Evolutionary conservation across 2,888 invertebrate genomes (phyloP), one percentile per base, ranked within the genome.

Genomic region (Cryptophagus acutangulus): DNA sequence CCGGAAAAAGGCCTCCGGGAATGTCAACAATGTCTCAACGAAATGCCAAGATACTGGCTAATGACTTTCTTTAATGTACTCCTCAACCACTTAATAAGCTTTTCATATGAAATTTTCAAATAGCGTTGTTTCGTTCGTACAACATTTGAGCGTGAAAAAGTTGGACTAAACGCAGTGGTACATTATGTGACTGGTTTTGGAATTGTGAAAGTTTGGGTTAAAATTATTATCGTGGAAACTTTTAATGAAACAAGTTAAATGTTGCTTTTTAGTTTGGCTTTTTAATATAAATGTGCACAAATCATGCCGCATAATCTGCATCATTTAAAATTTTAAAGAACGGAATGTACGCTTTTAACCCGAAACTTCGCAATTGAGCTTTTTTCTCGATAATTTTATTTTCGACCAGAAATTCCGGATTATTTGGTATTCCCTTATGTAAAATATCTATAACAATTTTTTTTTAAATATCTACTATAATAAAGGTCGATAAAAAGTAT

Each of bases 221-320:
- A 39, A n/a, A n/a, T n/a, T n/a, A 39, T 39, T 29, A 37, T 26
- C 26, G 15, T 31, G 14, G 28, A 33, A 39, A 39, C 39, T 39
- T 39, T 39, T 39, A 33, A 33, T 39, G 39, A 39, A 39, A 34
- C 15, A 26, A 33, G 39, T 33, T 33, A 26, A 26, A 39, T 26
- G 26, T 39, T 33, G 17, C 26, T 15, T 18, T n/a, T 26, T 3
- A 9, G 17, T n/a, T 3, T 26, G n/a, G 2, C 10, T 17, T n/a
- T 24, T 14, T 15, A 38, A 10, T 18, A 33, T 17, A 17, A 31
- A 39, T 38, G 28, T 26, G 20, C 26, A 30, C 33, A 17, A 25
- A 33, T 33, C 36, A 17, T 29, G 13, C 2, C 9, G 17, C 9
- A 10, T 34, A 6, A 20, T 20, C 24, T n/a, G 24, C n/a, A n/a